phyloP scores from a whole-genome alignment of 1,140 invertebrate species.

The Oreohelix idahoensis region DNA sequence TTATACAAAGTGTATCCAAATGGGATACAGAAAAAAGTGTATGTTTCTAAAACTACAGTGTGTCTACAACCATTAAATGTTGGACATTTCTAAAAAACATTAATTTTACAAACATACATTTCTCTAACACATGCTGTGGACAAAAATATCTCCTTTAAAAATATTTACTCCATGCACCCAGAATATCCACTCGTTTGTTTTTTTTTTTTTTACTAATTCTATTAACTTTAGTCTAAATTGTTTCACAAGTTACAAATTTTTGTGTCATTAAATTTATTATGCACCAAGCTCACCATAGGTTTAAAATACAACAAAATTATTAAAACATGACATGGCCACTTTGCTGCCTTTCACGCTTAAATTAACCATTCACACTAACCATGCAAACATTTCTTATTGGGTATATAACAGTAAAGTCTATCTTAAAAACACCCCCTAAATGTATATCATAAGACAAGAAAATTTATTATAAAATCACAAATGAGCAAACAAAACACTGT shows the following conservation, averaged over 20 bases:
- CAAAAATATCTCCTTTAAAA: neutral
- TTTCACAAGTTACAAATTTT: neutral
- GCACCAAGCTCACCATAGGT: neutral
- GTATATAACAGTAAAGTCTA: constrained; percentile 6
- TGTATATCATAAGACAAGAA: neutral
- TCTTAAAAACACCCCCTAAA: neutral
- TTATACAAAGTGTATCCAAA: too few species aligned
- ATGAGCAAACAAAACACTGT: neutral
- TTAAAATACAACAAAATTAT: neutral
- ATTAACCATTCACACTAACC: neutral
- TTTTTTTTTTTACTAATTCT: neutral
- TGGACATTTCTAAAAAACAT: neutral
- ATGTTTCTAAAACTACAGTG: too few species aligned
- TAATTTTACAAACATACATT: too few species aligned
- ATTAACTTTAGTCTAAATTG: neutral
- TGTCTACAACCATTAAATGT: neutral
- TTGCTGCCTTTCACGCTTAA: neutral
- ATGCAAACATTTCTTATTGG: neutral
- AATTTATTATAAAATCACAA: neutral
- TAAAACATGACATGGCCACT: neutral
- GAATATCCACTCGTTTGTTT: neutral
- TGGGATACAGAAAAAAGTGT: too few species aligned
- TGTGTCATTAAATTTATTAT: neutral
- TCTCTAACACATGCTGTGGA: too few species aligned
- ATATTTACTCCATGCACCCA: neutral